These are phyloP conservation scores for Malaclemys terrapin DNA, from an alignment of 2,113 vertebrate genomes.

Conservation along the genomic window DNA sequence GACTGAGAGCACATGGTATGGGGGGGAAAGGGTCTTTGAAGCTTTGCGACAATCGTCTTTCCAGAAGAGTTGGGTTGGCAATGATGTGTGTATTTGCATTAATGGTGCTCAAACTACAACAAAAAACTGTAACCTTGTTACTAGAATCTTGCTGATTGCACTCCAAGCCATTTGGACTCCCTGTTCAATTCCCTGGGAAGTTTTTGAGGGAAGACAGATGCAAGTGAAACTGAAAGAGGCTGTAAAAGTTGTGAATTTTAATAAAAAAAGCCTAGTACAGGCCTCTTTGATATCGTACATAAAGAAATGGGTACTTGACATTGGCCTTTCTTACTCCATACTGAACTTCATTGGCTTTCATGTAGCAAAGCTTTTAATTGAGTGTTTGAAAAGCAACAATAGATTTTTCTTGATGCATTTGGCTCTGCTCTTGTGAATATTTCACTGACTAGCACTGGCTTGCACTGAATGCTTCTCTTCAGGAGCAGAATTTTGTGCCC, in stretches of 20 bases:
- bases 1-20: too few species aligned
- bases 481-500: background rate
- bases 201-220: background rate
- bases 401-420: background rate
- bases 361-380: background rate
- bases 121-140: background rate
- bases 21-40: too few species aligned
- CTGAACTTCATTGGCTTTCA: background rate
- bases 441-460: background rate
- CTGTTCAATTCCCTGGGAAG: background rate
- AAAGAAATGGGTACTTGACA: background rate
- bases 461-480: background rate
- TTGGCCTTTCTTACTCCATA: background rate
- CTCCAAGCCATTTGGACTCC: background rate
- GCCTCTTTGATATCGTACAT: background rate
- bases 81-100: background rate
- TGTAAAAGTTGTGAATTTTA: background rate
- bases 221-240: background rate
- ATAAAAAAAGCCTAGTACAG: background rate
- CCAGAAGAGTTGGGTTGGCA: too few species aligned
- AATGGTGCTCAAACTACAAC: background rate
- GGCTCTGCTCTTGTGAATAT: background rate
- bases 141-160: background rate
- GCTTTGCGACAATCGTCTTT: too few species aligned
- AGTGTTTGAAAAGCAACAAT: background rate